Percentiles rank a stretch among this genome's conserved stretches.
Evolutionary conservation across 2,797 vertebrate genomes (phyloP).

Genomic region (Mormyrops boulengeri): DNA sequence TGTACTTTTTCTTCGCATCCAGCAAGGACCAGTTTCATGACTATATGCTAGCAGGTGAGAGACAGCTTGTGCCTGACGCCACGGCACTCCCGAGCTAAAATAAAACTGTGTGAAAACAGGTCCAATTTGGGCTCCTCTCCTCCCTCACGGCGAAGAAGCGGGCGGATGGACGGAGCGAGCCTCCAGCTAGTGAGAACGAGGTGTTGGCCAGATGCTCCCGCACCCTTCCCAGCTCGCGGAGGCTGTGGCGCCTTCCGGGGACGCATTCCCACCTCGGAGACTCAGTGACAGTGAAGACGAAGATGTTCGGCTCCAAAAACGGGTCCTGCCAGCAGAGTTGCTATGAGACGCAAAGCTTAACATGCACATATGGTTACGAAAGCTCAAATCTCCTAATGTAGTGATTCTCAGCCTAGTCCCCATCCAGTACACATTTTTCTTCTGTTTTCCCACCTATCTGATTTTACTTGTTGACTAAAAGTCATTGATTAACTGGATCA

Average conservation of each 20-base stretch:
- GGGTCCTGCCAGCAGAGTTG: background rate
- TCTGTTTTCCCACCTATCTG: background rate
- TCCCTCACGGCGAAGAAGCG: slow-evolving; percentile 34
- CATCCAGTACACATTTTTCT: background rate
- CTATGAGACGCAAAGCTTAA: background rate
- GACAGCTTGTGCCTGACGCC: background rate
- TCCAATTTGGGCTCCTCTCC: slow-evolving; percentile 43
- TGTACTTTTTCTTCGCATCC: background rate
- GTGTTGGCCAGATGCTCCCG: slow-evolving; percentile 26
- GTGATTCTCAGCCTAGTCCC: background rate
- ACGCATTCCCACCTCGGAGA: slow-evolving; percentile 26
- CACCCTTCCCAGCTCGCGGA: background rate
- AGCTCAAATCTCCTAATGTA: background rate
- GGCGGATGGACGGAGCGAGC: slow-evolving; percentile 47
- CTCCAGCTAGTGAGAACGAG: slow-evolving; percentile 29
- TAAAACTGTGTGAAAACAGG: slow-evolving; percentile 31
- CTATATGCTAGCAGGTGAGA: background rate
- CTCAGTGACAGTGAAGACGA: slow-evolving; percentile 25
- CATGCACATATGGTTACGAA: background rate
- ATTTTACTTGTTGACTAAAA: background rate
- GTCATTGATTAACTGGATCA: background rate
- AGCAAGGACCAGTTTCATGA: background rate
- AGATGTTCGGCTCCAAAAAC: background rate
- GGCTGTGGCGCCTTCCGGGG: slow-evolving; percentile 29
- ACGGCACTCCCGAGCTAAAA: slow-evolving; percentile 33